Evolutionary conservation across 2,113 vertebrate species (phyloP), one percentile per base, ranked within the genome.

Genomic region (Falcunculus frontatus): DNA sequence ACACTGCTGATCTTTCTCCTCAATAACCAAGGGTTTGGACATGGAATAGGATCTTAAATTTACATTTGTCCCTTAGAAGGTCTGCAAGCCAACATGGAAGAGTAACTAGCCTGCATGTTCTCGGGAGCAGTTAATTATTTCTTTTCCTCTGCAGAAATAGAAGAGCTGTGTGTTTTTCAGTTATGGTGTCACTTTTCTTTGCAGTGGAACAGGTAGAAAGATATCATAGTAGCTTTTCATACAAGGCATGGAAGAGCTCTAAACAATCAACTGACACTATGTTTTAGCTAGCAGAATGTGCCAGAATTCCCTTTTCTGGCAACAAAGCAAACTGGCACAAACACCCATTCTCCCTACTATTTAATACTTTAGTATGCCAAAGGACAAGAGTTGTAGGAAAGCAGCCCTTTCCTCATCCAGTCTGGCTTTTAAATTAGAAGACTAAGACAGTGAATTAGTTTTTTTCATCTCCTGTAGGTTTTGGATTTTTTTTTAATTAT

Each of bases 271-370:
- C 20, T 13, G 64, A 39, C 5, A 12, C 6, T 49, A 7, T 7
- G 6, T 53, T 70, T 77, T 55, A 47, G 4, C 11, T 44, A 78
- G 23, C 10, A 82, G 29, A 33, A 67, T 59, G 22, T 68, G 22
- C 9, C 39, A 46, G 74, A 84, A 90, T 19, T 23, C 2, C 4
- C 16, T 69, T 37, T 89, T 59, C 42, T 92, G 29, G 8, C 9
- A 46, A 4, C 25, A 37, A 53, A 65, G 20, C 13, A 18, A 84
- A 57, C 7, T 37, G 26, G 15, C 20, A 86, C 3, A 68, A 60
- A 13, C 7, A 55, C 2, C 1, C 3, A 14, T 10, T 21, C 10
- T 46, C 33, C 17, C 14, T 39, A 30, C 3, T n/a, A 37, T 39
- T 64, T 69, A 60, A 46, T 76, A 69, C 50, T 25, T 73, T 42